A percentile compares a stretch with the other conserved stretches of the same genome.
Conservation (phyloP, 1,140 invertebrate species). For the Choristoneura fumiferana region DNA sequence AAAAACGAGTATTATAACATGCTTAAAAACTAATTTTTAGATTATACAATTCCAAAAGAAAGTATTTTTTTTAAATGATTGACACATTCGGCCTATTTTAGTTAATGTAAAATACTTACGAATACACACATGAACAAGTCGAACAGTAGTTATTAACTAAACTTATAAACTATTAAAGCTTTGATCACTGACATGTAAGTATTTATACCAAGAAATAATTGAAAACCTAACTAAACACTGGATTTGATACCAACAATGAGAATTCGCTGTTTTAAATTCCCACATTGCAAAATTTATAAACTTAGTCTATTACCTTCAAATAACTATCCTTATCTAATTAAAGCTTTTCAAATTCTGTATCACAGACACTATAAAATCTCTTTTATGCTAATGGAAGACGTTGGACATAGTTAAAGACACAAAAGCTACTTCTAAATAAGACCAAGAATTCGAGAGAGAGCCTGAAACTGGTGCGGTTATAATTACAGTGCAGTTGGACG, state of each 20-base stretch:
- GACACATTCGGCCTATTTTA: slow-evolving; percentile 67
- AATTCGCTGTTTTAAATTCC: slow-evolving; percentile 5
- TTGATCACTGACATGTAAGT: slow-evolving; percentile 38
- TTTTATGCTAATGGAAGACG: slow-evolving; percentile 70
- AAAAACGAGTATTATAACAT: too few relatives aligned
- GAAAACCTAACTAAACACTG: slow-evolving; percentile 15
- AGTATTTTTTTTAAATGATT: slow-evolving; percentile 45
- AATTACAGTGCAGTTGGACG: slow-evolving; percentile 69
- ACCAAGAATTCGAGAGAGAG: slow-evolving; percentile 37
- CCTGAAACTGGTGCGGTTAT: slow-evolving; percentile 53
- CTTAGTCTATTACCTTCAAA: slow-evolving; percentile 31
- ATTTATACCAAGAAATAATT: slow-evolving; percentile 20
- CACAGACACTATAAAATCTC: slow-evolving; percentile 53
- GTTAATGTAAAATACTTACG: slow-evolving; percentile 20
- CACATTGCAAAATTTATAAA: background rate
- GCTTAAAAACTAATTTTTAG: too few relatives aligned
- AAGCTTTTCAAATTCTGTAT: slow-evolving; percentile 68
- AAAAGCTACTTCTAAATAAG: slow-evolving; percentile 21
- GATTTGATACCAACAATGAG: slow-evolving; percentile 22
- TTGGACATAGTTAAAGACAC: slow-evolving; percentile 42
- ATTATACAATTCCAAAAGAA: background rate
- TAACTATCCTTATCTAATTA: slow-evolving; percentile 45
- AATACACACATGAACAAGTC: slow-evolving; percentile 3
- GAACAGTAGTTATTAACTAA: slow-evolving; percentile 19
- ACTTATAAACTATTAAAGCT: slow-evolving; percentile 64